Base-by-base conservation (phyloP, 2,113 vertebrate genomes). In the Probosciger aterrimus region DNA sequence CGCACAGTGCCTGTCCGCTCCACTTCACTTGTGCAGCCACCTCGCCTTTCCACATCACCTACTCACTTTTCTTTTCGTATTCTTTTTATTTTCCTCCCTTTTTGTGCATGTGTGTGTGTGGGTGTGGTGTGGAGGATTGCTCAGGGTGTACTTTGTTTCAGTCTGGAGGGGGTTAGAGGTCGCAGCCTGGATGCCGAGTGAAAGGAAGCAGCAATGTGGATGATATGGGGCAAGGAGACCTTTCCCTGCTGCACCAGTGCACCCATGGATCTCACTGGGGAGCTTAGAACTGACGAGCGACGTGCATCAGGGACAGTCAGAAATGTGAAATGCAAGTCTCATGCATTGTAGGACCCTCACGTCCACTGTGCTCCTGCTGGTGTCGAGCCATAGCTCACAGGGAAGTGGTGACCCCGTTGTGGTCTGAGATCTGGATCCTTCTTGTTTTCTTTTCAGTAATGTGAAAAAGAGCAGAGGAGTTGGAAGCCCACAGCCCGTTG, bases 1-100 rank as follows among this genome's bases (percentile, higher is more conserved):
- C 10, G 41, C 97, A 97, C 98, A 98, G 98, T 83, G 96, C 98
- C 98, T 98, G 97, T 98, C 98, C 97, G 97, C 98, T 99, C 98
- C 98, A 96, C 98, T 98, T 98, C 97, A 97, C 97, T 97, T 97
- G 98, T 88, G 93, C 96, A 95, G 97, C 98, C 96, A 91, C 95
- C 95, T 96, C 96, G 88, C 73, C 95, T 92, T 97, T 88, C 71
- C 69, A 41, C 90, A 62, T 92, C 88, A 82, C 93, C 95, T 81
- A 39, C 85, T 94, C 55, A 73, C 96, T 88, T 91, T 83, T 63
- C 90, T 96, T 89, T 70, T 90, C 82, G 93, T 46, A 84, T 57
- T 83, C 83, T 43, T 94, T 83, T 46, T 55, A 10, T 14, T 59
- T 18, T 1, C 39, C 16, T 35, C n/a, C 67, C 41, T 52, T 68